Percentiles rank a stretch among this genome's conserved stretches.
phyloP scores from a whole-genome alignment of 2,888 invertebrate species.

The Cataglyphis cursor region DNA sequence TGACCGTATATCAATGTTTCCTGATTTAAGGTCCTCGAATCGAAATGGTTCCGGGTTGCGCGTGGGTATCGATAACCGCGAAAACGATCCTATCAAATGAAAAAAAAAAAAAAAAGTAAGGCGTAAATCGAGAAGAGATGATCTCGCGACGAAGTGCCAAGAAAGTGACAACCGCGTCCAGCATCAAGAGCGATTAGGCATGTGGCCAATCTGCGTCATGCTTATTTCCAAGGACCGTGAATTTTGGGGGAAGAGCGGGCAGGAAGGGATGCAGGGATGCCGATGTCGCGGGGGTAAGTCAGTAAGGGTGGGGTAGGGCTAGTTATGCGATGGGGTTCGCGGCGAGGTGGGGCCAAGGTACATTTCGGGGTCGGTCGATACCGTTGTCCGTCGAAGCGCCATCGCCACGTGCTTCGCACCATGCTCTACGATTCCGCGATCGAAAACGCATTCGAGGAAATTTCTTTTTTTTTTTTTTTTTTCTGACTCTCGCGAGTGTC shows the following conservation, averaged over 20 bases:
- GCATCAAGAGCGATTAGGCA: constrained; percentile 31
- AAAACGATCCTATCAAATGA: not conserved
- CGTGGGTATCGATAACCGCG: not conserved
- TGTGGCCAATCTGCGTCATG: constrained; percentile 42
- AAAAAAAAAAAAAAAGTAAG: not conserved
- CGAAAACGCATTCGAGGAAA: constrained; percentile 33
- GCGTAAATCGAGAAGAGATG: constrained; percentile 26
- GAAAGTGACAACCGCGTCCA: constrained; percentile 33
- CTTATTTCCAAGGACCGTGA: constrained; percentile 30
- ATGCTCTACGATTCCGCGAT: constrained; percentile 27
- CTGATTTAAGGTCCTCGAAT: not conserved
- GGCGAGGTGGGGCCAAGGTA: constrained; percentile 60
- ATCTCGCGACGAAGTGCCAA: constrained; percentile 9
- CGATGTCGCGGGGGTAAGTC: constrained; percentile 49
- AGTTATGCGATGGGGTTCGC: constrained; percentile 62
- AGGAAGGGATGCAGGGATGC: constrained; percentile 43
- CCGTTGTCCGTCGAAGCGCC: constrained; percentile 70
- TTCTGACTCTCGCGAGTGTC: not conserved
- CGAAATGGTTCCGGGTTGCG: constrained; percentile 1
- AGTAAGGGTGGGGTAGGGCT: constrained; percentile 43
- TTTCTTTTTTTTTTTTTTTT: constrained; percentile 14
- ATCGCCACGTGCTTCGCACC: constrained; percentile 62
- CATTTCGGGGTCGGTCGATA: constrained; percentile 78
- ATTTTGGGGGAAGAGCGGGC: constrained; percentile 25
- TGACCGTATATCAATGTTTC: not conserved